Conservation (phyloP, 2,113 vertebrate species). For the Propithecus coquereli region DNA sequence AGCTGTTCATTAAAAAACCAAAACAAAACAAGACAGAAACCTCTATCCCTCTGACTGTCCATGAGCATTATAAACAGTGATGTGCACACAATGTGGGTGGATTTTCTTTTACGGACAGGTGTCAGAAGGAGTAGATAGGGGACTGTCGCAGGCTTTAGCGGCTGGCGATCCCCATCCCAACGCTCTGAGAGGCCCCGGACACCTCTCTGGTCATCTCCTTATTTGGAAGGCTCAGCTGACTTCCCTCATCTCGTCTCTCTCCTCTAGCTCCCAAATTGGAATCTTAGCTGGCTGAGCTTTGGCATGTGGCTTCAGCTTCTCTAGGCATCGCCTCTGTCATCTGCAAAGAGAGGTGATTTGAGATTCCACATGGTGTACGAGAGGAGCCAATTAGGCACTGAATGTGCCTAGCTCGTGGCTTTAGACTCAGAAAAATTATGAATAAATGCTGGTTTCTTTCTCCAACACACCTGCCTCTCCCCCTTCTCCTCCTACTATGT, state of each 20-base stretch:
- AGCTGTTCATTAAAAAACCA: not conserved
- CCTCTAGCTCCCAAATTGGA: not conserved
- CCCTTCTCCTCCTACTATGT: not conserved
- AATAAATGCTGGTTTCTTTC: not conserved
- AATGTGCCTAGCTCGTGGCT: not conserved
- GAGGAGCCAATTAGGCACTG: no score
- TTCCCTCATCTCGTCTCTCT: not conserved
- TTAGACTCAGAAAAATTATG: no score
- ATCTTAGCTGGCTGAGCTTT: not conserved
- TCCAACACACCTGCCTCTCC: fast-evolving
- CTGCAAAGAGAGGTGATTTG: fast-evolving
- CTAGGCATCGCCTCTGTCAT: not conserved
- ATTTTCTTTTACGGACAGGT: not conserved
- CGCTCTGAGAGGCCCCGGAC: fast-evolving
- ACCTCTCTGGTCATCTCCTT: fast-evolving
- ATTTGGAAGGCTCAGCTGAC: fast-evolving
- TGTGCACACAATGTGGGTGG: fast-evolving
- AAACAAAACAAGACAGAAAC: not conserved
- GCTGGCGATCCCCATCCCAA: fast-evolving
- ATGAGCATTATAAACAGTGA: fast-evolving
- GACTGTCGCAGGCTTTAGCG: fast-evolving
- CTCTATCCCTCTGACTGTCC: fast-evolving
- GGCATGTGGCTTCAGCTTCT: not conserved
- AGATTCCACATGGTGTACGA: fast-evolving
- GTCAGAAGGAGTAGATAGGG: fast-evolving